Base-by-base conservation (phyloP, 2,113 vertebrate genomes). In the Sterrhoptilus dennistouni region DNA sequence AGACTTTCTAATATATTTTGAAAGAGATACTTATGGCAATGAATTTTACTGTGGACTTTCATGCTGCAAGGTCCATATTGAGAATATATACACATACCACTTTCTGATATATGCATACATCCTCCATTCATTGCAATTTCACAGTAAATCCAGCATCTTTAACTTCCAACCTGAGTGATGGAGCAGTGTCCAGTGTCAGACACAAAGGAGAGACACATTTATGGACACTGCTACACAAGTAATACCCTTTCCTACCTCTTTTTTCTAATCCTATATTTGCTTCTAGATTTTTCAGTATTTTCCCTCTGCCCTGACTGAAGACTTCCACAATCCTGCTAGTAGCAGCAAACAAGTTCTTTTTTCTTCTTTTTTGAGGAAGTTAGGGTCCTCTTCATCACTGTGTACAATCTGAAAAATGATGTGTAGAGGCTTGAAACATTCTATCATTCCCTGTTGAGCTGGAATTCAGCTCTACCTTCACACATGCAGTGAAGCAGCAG, bases 101-200 rank as follows among this genome's bases (percentile, higher is more conserved):
- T 77, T 80, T 90, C 27, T 74, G 45, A 83, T 70, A 53, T 4
- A 42, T 13, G 8, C 11, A 65, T 27, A 22, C 5, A 44, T 76
- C 9, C 11, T 64, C 3, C n/a, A 68, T 27, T 64, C 11, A 28
- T 24, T 77, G 31, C 8, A 80, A 45, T 74, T 89, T 66, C 54
- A 74, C n/a, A 38, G 29, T 11, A 87, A 89, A 65, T 80, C 13
- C 47, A 22, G 5, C 22, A 52, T 44, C 28, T 76, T 83, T 45
- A 82, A 20, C 25, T 61, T 15, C 44, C 22, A 40, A 0, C 3
- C 8, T 28, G 20, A 50, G 9, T 11, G 2, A 14, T 3, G 9
- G 9, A 10, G 12, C 79, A 80, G 57, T 66, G 40, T 21, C 50
- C 44, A 50, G 20, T 38, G 18, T 29, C 47, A 80, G 44, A 36